A percentile compares a stretch with the other conserved stretches of the same genome.
Conservation (phyloP, 2,797 vertebrate genomes). For the Chelonia mydas region DNA sequence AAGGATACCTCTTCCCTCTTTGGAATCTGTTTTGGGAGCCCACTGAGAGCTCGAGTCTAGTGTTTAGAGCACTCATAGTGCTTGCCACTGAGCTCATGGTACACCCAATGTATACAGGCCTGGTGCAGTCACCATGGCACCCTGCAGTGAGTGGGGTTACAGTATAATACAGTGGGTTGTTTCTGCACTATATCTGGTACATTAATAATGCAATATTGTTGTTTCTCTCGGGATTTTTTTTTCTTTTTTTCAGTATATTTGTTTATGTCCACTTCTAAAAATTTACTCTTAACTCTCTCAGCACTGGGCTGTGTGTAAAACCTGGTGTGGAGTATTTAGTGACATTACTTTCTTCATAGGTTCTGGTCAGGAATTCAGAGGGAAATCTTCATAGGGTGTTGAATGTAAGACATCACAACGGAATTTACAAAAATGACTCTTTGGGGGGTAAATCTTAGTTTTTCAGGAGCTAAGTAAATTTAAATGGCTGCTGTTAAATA, state of each 20-base stretch:
- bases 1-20: not conserved
- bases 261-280: not conserved
- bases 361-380: not conserved
- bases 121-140: not conserved
- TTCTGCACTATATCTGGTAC: not conserved
- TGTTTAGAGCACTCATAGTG: not conserved
- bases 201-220: not conserved
- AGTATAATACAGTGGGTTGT: accelerated
- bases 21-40: constrained; percentile 54
- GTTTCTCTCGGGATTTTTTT: not conserved
- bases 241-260: not conserved
- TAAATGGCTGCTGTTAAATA: not conserved
- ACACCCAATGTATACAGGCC: not conserved
- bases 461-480: not conserved
- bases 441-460: not conserved
- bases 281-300: not conserved
- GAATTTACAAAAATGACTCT: not conserved
- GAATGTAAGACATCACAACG: not conserved
- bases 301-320: not conserved
- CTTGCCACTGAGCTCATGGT: not conserved
- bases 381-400: not conserved
- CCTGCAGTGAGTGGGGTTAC: not conserved
- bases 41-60: constrained; percentile 38
- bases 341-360: not conserved
- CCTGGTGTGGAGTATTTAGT: not conserved